A percentile compares a stretch with the other conserved stretches of the same genome.
Conservation (phyloP, 2,113 vertebrate genomes). For the Dermatemys mawii region DNA sequence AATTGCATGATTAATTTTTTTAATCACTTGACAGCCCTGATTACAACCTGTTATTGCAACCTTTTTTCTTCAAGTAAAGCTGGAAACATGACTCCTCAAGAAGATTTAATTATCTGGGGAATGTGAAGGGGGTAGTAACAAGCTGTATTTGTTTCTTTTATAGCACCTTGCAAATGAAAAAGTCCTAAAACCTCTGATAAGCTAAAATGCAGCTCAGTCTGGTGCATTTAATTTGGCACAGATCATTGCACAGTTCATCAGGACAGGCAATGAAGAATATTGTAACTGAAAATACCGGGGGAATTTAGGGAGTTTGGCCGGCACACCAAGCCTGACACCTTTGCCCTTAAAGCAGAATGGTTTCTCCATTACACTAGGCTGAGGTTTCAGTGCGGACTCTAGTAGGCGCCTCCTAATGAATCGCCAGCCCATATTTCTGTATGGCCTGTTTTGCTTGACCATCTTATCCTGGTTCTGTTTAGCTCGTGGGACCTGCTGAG, state of each 20-base stretch:
- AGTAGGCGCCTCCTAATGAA: neutral
- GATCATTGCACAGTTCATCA: neutral
- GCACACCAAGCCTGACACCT: rapidly evolving
- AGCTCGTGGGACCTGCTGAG: rapidly evolving
- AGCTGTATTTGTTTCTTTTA: neutral
- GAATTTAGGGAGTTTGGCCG: neutral
- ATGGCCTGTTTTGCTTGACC: neutral
- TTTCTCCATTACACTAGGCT: neutral
- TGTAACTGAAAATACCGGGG: neutral
- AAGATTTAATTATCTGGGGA: rapidly evolving
- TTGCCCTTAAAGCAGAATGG: neutral
- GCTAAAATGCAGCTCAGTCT: neutral
- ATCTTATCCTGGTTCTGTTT: neutral
- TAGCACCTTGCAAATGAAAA: neutral
- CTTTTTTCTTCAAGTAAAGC: neutral
- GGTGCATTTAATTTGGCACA: neutral
- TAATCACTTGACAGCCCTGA: no score
- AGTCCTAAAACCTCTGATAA: neutral
- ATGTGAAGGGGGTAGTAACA: neutral
- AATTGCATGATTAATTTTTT: no score
- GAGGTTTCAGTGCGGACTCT: neutral
- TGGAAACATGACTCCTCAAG: neutral
- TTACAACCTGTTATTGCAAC: neutral
- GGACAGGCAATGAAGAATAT: neutral
- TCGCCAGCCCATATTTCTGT: neutral